Evolutionary conservation across 2,888 invertebrate genomes (phyloP).

Genomic region (Fabriciana adippe): DNA sequence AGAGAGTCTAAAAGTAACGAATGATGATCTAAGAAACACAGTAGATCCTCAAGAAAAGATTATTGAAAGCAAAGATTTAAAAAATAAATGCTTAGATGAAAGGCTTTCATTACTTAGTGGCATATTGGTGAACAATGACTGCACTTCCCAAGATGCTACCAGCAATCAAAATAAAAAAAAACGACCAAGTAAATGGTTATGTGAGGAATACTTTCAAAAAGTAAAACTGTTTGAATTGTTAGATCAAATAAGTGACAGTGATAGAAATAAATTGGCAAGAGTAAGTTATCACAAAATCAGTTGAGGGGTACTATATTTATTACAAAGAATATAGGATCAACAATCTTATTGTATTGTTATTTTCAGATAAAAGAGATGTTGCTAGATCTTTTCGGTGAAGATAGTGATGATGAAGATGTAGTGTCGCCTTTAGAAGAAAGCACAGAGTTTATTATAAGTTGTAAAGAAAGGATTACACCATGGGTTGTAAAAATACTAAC

Average conservation of each 20-base stretch:
- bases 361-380: conserved; percentile 73
- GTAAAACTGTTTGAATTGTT: conserved; percentile 64
- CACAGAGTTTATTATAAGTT: conserved; percentile 76
- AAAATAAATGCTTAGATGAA: conserved; percentile 66
- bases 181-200: conserved; percentile 67
- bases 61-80: conserved; percentile 54
- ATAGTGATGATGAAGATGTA: conserved; percentile 77
- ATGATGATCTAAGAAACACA: background rate
- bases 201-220: conserved; percentile 74
- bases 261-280: conserved; percentile 63
- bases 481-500: conserved; percentile 84
- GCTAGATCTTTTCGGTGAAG: conserved; percentile 74
- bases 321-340: background rate
- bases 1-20: conserved; percentile 26
- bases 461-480: conserved; percentile 83
- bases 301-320: background rate
- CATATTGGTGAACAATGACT: conserved; percentile 49
- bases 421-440: conserved; percentile 79
- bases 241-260: conserved; percentile 67
- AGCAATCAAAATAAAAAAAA: conserved; percentile 49
- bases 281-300: conserved; percentile 45
- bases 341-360: conserved; percentile 21
- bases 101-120: conserved; percentile 62
- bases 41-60: conserved; percentile 33
- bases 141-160: conserved; percentile 18